phyloP scores from a whole-genome alignment of 2,888 invertebrate genomes.

The Laothoe populi region DNA sequence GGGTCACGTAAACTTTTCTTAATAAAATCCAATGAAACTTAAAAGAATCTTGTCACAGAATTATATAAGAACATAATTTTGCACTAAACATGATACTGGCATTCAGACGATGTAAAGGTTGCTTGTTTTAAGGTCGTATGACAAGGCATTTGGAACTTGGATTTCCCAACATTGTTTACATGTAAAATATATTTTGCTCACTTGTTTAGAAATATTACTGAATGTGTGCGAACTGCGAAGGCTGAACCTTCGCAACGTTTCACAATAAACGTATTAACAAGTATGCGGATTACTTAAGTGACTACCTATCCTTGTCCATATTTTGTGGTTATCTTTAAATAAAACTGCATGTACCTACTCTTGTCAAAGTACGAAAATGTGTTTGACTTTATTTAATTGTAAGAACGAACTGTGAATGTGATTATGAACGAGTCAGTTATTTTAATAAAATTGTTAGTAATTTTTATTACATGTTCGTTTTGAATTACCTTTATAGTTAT shows the following conservation, averaged over 20 bases:
- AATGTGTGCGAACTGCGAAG: slow-evolving; percentile 21
- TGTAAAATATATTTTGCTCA: slow-evolving; percentile 1
- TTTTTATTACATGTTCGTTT: neutral
- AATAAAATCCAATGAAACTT: neutral
- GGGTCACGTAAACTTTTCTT: neutral
- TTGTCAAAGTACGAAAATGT: neutral
- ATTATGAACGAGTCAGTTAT: slow-evolving; percentile 6
- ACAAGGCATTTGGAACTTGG: neutral
- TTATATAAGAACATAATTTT: neutral
- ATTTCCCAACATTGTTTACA: slow-evolving; percentile 8
- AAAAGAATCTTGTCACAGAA: neutral
- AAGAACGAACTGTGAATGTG: neutral
- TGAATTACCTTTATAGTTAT: neutral
- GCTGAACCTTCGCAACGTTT: slow-evolving; percentile 19
- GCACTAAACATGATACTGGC: neutral
- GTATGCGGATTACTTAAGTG: neutral
- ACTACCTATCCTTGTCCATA: neutral
- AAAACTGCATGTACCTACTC: neutral
- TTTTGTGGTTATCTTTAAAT: neutral
- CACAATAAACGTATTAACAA: neutral
- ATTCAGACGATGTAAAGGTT: slow-evolving; percentile 13
- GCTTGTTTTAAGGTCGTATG: slow-evolving; percentile 17
- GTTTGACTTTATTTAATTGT: neutral
- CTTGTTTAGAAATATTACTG: slow-evolving; percentile 16
- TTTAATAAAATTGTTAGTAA: neutral